These are phyloP conservation scores for Aegithalos caudatus DNA, from an alignment of 2,113 vertebrate species.

Conservation along the genomic window DNA sequence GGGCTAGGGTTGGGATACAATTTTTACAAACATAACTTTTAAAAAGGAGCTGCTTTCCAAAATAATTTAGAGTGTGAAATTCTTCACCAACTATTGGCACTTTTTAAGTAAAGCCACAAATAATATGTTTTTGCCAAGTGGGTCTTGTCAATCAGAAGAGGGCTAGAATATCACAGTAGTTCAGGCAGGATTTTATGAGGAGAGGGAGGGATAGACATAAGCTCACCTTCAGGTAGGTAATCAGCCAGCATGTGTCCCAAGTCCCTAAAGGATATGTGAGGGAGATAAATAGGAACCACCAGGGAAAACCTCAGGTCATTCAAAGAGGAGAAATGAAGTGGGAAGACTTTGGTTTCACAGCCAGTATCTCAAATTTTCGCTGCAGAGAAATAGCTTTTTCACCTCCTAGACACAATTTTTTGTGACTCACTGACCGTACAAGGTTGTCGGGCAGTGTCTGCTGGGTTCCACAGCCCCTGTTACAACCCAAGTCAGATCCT, in stretches of 20 bases:
- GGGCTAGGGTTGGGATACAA: neutral
- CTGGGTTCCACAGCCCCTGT: neutral
- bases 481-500: neutral
- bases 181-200: neutral
- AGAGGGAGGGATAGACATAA: neutral
- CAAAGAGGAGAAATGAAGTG: neutral
- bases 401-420: neutral
- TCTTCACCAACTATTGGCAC: neutral
- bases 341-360: neutral
- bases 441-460: neutral
- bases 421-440: fast-evolving
- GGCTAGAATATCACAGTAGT: neutral
- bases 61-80: neutral
- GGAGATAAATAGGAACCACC: neutral
- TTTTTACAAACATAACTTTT: neutral
- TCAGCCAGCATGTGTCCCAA: neutral
- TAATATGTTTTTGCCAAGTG: neutral
- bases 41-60: neutral
- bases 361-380: neutral
- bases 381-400: neutral
- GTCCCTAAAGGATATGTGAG: neutral
- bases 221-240: neutral
- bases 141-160: neutral
- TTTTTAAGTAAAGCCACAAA: neutral
- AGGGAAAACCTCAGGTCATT: neutral